phyloP scores from a whole-genome alignment of 2,113 vertebrate genomes.

The Calyptommatus sinebrachiatus region DNA sequence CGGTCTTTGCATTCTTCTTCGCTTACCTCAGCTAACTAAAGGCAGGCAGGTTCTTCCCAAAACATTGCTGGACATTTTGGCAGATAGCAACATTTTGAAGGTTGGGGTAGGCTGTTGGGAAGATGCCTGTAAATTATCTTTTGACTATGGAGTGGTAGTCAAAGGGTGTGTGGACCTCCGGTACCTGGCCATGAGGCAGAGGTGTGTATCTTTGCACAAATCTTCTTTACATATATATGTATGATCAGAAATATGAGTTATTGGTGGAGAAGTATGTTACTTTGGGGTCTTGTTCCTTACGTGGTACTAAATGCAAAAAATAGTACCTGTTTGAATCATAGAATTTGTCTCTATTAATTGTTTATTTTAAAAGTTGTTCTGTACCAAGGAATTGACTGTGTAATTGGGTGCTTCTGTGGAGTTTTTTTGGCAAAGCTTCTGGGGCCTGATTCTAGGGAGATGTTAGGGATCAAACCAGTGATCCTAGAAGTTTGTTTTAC shows the following conservation, averaged over 20 bases:
- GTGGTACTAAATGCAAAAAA: not conserved
- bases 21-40: slow-evolving; percentile 76
- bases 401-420: no score
- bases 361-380: no score
- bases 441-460: no score
- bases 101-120: slow-evolving; percentile 94
- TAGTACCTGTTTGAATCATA: not conserved
- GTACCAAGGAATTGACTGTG: no score
- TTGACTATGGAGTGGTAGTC: slow-evolving; percentile 83
- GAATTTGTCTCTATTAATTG: no score
- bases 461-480: no score
- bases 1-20: slow-evolving; percentile 85
- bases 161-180: slow-evolving; percentile 87
- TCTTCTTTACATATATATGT: not conserved
- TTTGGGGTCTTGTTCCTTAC: not conserved
- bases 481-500: no score
- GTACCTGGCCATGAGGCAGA: slow-evolving; percentile 83
- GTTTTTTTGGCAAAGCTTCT: no score
- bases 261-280: not conserved
- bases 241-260: not conserved
- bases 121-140: slow-evolving; percentile 84
- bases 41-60: slow-evolving; percentile 74
- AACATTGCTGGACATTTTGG: slow-evolving; percentile 79
- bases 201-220: slow-evolving; percentile 63
- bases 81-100: slow-evolving; percentile 81